phyloP scores from a whole-genome alignment of 1,140 invertebrate species.

The Cydia fagiglandana region DNA sequence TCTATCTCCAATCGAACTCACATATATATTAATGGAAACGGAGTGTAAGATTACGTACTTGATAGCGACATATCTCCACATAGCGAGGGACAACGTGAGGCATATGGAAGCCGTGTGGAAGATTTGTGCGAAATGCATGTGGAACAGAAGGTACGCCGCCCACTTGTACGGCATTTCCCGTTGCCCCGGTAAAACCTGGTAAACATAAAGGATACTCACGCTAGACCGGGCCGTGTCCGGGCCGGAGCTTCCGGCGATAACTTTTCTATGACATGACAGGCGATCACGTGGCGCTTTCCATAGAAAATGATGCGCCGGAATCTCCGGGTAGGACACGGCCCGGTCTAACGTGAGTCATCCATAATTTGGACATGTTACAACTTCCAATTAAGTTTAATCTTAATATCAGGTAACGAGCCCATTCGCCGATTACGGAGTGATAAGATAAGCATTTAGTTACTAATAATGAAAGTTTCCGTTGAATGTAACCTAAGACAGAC shows the following conservation, averaged over 20 bases:
- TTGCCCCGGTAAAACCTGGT: conserved; percentile 46
- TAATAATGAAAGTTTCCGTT: conserved; percentile 22
- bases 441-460: conserved; percentile 6
- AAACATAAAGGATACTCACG: too few species aligned
- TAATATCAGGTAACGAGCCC: background rate
- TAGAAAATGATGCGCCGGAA: too few species aligned
- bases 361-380: background rate
- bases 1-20: background rate
- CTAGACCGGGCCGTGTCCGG: too few species aligned
- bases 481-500: background rate
- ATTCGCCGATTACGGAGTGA: conserved; percentile 15
- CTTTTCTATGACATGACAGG: too few species aligned
- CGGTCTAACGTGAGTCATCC: too few species aligned
- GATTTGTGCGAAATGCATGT: conserved; percentile 89
- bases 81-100: conserved; percentile 89
- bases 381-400: conserved; percentile 21
- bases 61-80: conserved; percentile 80
- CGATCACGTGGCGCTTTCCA: too few species aligned
- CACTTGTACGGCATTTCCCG: conserved; percentile 76
- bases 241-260: too few species aligned
- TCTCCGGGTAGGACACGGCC: too few species aligned
- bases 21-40: background rate
- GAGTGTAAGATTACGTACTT: conserved; percentile 58
- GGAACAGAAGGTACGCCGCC: conserved; percentile 86
- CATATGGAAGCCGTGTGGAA: conserved; percentile 94